Percentiles rank a stretch among this genome's conserved stretches.
These are phyloP conservation scores for Nycticebus coucang DNA, from an alignment of 2,113 vertebrate genomes.

Conservation along the genomic window DNA sequence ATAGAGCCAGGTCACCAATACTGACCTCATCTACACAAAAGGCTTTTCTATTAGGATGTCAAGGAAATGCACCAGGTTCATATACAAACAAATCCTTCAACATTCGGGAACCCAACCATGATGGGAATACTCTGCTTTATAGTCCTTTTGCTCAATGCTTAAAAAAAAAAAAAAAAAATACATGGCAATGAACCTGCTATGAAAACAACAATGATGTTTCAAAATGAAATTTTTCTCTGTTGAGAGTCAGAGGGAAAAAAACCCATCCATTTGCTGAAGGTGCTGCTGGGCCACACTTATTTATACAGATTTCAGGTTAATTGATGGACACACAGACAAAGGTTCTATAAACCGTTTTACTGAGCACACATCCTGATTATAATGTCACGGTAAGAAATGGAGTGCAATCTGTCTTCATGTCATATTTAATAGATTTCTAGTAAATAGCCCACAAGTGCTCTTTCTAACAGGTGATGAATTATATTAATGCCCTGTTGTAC, in stretches of 20 bases:
- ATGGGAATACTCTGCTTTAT: conserved; percentile 27
- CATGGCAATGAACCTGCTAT: conserved; percentile 39
- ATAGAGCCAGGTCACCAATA: neutral
- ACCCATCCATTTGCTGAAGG: conserved; percentile 38
- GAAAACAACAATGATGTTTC: conserved; percentile 45
- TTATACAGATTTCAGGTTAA: conserved; percentile 71
- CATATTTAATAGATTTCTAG: conserved; percentile 84
- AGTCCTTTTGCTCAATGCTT: neutral
- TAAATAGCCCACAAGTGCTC: conserved; percentile 79
- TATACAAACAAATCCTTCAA: conserved; percentile 44
- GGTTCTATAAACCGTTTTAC: conserved; percentile 81
- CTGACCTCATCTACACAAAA: conserved; percentile 52
- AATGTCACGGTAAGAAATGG: conserved; percentile 82
- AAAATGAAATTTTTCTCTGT: conserved; percentile 39
- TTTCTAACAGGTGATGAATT: conserved; percentile 81
- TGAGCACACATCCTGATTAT: conserved; percentile 80
- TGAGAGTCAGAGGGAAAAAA: conserved; percentile 39
- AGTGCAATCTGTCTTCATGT: conserved; percentile 83
- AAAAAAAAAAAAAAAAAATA: conserved; percentile 25
- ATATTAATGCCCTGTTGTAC: conserved; percentile 67
- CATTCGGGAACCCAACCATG: neutral
- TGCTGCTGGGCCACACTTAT: conserved; percentile 44
- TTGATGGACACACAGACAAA: conserved; percentile 73
- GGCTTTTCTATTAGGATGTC: conserved; percentile 54
- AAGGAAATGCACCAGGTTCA: conserved; percentile 57